Evolutionary conservation across 2,888 invertebrate species (phyloP).

Genomic region (Onchidella celtica): DNA sequence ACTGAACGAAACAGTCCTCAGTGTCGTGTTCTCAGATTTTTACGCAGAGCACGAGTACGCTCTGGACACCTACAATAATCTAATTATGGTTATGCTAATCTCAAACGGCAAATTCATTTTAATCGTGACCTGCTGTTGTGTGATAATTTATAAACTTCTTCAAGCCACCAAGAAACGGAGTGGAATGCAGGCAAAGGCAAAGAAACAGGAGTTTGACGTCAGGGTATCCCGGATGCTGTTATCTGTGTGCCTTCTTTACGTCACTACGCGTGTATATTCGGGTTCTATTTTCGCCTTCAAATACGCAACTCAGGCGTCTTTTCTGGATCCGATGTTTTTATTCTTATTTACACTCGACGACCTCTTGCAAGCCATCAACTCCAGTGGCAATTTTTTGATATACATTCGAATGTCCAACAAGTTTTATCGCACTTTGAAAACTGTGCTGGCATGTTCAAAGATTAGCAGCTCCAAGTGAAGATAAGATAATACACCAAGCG

Average conservation of each 20-base stretch:
- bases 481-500: no score
- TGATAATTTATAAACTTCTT: not conserved
- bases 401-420: constrained; percentile 10
- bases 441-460: no score
- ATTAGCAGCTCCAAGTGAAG: no score
- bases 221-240: constrained; percentile 12
- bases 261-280: no score
- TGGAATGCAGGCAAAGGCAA: not conserved
- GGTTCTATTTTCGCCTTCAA: no score
- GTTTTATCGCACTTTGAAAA: not conserved
- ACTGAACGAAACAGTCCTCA: not conserved
- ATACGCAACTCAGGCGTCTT: no score
- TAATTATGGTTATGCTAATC: not conserved
- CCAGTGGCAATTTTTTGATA: not conserved
- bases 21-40: no score
- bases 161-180: not conserved
- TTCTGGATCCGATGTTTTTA: not conserved
- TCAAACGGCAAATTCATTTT: not conserved
- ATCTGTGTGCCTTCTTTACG: constrained; percentile 8
- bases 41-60: no score
- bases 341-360: not conserved
- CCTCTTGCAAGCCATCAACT: not conserved
- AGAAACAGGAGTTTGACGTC: not conserved
- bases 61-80: not conserved
- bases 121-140: not conserved